Base-by-base conservation (phyloP, 2,113 vertebrate species). In the Actinemys pallida region DNA sequence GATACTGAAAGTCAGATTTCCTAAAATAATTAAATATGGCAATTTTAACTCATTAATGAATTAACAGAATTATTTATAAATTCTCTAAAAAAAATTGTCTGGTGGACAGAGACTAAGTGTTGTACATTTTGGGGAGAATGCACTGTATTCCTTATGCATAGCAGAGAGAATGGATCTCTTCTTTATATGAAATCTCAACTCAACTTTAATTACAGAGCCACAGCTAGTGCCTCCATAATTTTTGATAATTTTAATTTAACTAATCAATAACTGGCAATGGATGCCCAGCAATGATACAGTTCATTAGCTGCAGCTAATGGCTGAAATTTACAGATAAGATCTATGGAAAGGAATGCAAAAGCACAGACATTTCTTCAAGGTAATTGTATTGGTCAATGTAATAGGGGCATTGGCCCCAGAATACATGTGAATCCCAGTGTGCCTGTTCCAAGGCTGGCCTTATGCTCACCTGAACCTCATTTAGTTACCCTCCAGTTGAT, bases 191-290 rank as follows among this genome's bases (percentile, higher is more conserved):
- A 49, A 81, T 84, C 83, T 93, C 81, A 81, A 87, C 84, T 93
- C 80, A 86, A 81, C 54, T 84, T 92, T 47, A 82, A 88, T 84
- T 93, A 83, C 4, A 1, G 2, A 92, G 50, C 53, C 35, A 65
- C 56, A 6, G 5, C 52, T 14, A 1, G 39, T 79, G 3, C 4
- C 78, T 29, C 25, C 39, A 81, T 88, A 35, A 83, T 89, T 89
- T 56, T 78, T 49, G 20, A 83, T 81, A 50, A 65, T 87, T 96
- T 88, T 53, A 92, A 85, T 94, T 53, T 83, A 92, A 81, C 25
- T 93, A 90, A 83, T 72, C 31, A 92, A 69, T 39, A 95, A 89
- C 82, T 10, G 90, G 22, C 54, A 93, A 84, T 3, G 42, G 1
- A 17, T 20, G 79, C 20, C 57, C 47, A 7, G 35, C 24, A 93